Evolutionary conservation across 2,797 vertebrate genomes (phyloP), one percentile per base, ranked within the genome.

Genomic region (Danio tinwini): DNA sequence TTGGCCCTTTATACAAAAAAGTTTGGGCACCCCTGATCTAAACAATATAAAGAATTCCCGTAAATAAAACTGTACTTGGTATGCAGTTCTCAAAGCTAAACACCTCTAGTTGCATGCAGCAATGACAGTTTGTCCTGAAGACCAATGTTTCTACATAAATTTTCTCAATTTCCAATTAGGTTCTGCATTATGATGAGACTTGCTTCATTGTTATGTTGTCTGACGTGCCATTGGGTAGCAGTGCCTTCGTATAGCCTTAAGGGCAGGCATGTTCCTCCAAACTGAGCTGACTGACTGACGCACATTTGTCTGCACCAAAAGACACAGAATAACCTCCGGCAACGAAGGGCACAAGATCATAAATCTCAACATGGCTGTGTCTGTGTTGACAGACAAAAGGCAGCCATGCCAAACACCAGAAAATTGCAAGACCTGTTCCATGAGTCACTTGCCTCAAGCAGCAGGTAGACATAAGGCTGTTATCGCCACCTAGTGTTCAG

Each of bases 321-420:
- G 82, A 84, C 75, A 63, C 68, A 80, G 78, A 86, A 83, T 76
- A 67, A 83, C 77, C 80, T 83, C 85, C 74, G 82, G 85, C 86
- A 83, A 86, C 83, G 82, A 77, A 84, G 82, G 86, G 79, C 67
- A 67, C 52, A 56, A 67, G 70, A 76, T 80, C 84, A 53, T 92
- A 92, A 91, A 93, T 93, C 59, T 86, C 77, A 86, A 86, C 88
- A 87, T 85, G 83, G 85, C 84, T 84, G 76, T 86, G 81, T 80
- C 82, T 81, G 79, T 80, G 88, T 74, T 92, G 89, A 93, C 85
- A 87, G 89, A 91, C 74, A 56, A 86, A 83, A 56, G 14, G 16
- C 81, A 88, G 61, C 71, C 39, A 4, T 88, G 88, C 84, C 85
- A 90, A 83, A 81, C 56, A 67, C 71, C 62, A 85, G 77, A 84